Percentiles rank a stretch among this genome's conserved stretches.
These are phyloP conservation scores for Cosmopolites sordidus DNA, from an alignment of 2,888 invertebrate genomes.

Conservation along the genomic window DNA sequence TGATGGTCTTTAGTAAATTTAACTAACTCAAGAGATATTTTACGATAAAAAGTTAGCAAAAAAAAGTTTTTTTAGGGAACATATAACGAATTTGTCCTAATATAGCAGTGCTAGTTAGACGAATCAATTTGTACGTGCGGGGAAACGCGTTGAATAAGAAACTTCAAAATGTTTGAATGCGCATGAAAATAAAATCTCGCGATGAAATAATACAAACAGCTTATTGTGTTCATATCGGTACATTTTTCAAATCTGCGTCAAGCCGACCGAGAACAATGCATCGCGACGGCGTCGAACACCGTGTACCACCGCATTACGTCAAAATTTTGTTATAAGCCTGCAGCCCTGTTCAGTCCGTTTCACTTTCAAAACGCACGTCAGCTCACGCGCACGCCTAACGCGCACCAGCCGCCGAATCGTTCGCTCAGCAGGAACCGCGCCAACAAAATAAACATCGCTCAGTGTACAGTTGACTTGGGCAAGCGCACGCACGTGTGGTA, in stretches of 20 bases:
- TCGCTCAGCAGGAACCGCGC: slow-evolving; percentile 17
- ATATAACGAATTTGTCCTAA: no score
- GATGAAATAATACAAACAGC: background rate
- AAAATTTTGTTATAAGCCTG: slow-evolving; percentile 43
- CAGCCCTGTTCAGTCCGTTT: slow-evolving; percentile 43
- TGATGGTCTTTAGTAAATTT: no score
- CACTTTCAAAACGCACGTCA: slow-evolving; percentile 51
- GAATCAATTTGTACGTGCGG: no score
- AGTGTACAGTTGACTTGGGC: slow-evolving; percentile 49
- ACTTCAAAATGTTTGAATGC: no score
- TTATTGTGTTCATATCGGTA: background rate
- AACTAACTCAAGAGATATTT: no score
- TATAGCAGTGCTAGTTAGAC: no score
- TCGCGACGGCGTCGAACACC: slow-evolving; percentile 8
- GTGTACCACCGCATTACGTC: slow-evolving; percentile 41
- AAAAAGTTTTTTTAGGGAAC: no score
- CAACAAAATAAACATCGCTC: slow-evolving; percentile 32
- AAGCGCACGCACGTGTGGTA: slow-evolving; percentile 49
- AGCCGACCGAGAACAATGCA: background rate
- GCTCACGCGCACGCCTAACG: slow-evolving; percentile 17
- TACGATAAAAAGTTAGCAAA: no score
- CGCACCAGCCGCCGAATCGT: background rate
- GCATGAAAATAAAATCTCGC: no score
- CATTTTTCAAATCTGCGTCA: background rate
- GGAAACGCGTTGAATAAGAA: no score